Base-by-base conservation (phyloP, 2,888 invertebrate genomes). In the Melanophora roralis region DNA sequence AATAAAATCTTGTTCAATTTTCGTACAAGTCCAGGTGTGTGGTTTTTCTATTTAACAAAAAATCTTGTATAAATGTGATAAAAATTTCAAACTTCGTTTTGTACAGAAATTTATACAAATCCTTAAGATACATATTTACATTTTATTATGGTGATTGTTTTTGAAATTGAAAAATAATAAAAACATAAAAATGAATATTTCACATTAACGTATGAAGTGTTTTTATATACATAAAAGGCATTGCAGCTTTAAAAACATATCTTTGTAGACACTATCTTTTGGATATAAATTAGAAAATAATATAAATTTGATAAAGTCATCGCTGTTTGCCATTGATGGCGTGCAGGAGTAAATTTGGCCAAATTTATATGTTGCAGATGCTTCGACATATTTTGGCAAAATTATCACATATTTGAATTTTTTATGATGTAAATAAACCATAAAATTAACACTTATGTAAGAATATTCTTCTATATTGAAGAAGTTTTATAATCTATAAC, bases 191-290 rank as follows among this genome's bases (percentile, higher is more conserved):
- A 77, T 45, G 3, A 60, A 21, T 45, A 38, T 34, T 49, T 73
- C 49, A 67, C 82, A 79, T 83, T 82, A 11, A 34, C 11, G 32
- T 55, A 53, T 53, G 34, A 69, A 71, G 49, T 65, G 55, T 40
- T 76, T 55, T n/a, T 62, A 32, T 85, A 85, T 87, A 86, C 84
- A 84, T 86, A 84, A 87, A 86, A 84, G 84, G 86, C 84, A 84
- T 86, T 84, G 86, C 86, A 84, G 84, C 81, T 80, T 81, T 82
- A 83, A 82, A 83, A 81, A 82, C 80, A 77, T 5, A 57, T 38
- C n/a, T n/a, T n/a, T n/a, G 51, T 7, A 53, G 14, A 55, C 19
- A 38, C 12, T 43, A 65, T 55, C 62, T 47, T 19, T 55, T 64
- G 14, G 38, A 64, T 76, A 64, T 34, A 19, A 72, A 72, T 72